Evolutionary conservation across 1,140 invertebrate species (phyloP), one percentile per base, ranked within the genome.

Genomic region (Trissolcus basalis): DNA sequence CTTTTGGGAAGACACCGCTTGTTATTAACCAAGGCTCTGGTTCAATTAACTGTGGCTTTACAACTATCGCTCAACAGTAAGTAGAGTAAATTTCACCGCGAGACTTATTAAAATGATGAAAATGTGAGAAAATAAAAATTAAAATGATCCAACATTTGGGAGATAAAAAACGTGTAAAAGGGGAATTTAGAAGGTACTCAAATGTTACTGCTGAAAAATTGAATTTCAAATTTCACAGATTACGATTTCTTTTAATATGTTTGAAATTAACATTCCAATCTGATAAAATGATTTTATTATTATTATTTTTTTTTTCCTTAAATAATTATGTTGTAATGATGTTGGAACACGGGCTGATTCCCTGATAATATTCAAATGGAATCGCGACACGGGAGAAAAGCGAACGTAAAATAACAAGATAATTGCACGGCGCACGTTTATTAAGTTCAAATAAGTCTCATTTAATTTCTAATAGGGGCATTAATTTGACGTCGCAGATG

Each of bases 21-120:
- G 35, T 67, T 69, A 33, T 69, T 87, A 72, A 78, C 73, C 14
- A 86, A 87, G 64, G 88, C 90, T 54, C 85, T 93, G 14, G 87
- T 89, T 1, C 84, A 89, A 63, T 89, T 93, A 77, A 89, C 89
- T n/a, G 87, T 85, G 65, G 89, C 90, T 81, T 89, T 93, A 63
- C 90, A 90, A 81, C 89, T 90, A 82, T 90, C 90, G 77, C 87
- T 92, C 49, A 86, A 84, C 85, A 89, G 91, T 93, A 91, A 92
- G 91, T 90, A 77, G 53, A 69, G 67, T 65, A n/a, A 11, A n/a
- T 6, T 11, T 11, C 8, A 9, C 12, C 11, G 12, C 12, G 8
- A 11, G 8, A 43, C 33, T 35, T n/a, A n/a, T n/a, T n/a, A n/a
- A n/a, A n/a, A n/a, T n/a, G n/a, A n/a, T n/a, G n/a, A n/a, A n/a